These are phyloP conservation scores for Cyprinodon brontotheroides DNA, from an alignment of 2,113 vertebrate species.

Conservation along the genomic window DNA sequence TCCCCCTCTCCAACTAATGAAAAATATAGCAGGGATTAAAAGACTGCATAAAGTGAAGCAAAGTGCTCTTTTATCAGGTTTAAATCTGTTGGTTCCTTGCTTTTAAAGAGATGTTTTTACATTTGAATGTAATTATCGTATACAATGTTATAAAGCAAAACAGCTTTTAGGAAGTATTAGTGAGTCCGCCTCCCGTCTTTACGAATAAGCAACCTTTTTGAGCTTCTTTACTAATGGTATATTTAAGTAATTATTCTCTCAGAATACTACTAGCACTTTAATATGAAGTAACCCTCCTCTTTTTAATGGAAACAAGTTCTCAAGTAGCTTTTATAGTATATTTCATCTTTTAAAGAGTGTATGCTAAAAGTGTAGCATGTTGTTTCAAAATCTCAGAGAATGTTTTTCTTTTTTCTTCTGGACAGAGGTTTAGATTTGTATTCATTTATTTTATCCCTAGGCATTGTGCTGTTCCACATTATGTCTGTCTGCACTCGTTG, in stretches of 20 bases:
- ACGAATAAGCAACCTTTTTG: background rate
- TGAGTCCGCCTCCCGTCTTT: background rate
- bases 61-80: background rate
- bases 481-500: constrained; percentile 10
- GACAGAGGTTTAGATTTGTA: constrained; percentile 36
- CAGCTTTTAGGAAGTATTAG: constrained; percentile 6
- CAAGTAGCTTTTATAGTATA: constrained; percentile 22
- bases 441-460: constrained; percentile 44
- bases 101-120: background rate
- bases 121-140: background rate
- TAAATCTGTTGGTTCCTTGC: background rate
- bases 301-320: constrained; percentile 28
- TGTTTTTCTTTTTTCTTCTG: constrained; percentile 21
- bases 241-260: constrained; percentile 24
- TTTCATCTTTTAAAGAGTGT: constrained; percentile 53
- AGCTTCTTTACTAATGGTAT: constrained; percentile 3
- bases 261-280: constrained; percentile 5
- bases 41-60: constrained; percentile 4
- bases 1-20: constrained; percentile 11
- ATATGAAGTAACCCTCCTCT: constrained; percentile 4
- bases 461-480: constrained; percentile 36
- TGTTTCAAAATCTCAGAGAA: constrained; percentile 57
- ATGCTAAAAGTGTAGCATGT: constrained; percentile 52
- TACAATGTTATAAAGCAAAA: constrained; percentile 12
- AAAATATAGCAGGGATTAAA: constrained; percentile 6